A percentile compares a stretch with the other conserved stretches of the same genome.
Evolutionary conservation across 2,113 vertebrate genomes (phyloP).

Genomic region (Pseudopipra pipra): DNA sequence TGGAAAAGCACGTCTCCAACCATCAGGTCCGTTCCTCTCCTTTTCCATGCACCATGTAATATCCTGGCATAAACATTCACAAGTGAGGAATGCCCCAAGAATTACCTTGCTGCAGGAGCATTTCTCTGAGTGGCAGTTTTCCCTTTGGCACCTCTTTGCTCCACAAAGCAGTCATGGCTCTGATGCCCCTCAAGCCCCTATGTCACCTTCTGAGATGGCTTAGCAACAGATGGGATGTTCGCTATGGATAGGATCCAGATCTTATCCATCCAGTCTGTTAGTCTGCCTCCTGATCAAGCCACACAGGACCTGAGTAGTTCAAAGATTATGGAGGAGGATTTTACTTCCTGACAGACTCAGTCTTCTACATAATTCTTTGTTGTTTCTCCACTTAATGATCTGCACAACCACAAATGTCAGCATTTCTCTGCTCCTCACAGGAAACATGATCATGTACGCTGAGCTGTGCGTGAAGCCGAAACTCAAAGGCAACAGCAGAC

Average conservation of each 20-base stretch:
- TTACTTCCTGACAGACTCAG: neutral
- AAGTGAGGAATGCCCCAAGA: neutral
- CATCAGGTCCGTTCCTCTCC: neutral
- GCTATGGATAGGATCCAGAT: neutral
- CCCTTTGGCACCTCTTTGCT: neutral
- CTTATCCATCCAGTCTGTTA: neutral
- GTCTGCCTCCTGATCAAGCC: neutral
- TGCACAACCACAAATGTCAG: neutral
- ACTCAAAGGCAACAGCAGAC: neutral
- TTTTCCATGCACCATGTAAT: neutral
- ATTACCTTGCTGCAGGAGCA: neutral
- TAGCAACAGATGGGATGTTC: neutral
- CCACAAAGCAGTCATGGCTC: fast-evolving
- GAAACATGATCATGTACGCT: neutral
- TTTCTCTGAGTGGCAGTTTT: neutral
- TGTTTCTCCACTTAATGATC: neutral
- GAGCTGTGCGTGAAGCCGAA: constrained; percentile 13
- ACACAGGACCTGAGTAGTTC: neutral
- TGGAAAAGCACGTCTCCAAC: neutral
- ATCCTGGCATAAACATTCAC: neutral
- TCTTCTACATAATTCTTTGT: neutral
- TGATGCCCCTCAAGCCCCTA: neutral
- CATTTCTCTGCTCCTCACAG: constrained; percentile 20
- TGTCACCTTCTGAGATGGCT: neutral
- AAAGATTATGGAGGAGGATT: neutral